Evolutionary conservation across 2,888 invertebrate species (phyloP), one percentile per base, ranked within the genome.

Genomic region (Luperina nickerlii): DNA sequence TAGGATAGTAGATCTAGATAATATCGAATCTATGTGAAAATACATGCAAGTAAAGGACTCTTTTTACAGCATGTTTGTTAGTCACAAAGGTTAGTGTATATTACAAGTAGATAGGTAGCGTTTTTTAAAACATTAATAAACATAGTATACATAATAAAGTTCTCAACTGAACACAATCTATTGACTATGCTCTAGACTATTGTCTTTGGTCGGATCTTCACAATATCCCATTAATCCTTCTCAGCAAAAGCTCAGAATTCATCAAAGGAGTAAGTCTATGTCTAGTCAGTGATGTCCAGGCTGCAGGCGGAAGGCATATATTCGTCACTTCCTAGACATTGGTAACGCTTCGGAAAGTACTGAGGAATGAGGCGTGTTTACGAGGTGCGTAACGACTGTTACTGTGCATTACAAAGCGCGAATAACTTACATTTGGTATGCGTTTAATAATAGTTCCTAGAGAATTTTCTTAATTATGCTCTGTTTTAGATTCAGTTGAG

Each of bases 291-390:
- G 85, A 68, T 68, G 67, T 68, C 51, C 67, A 65, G 66, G 11
- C 75, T 71, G 20, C 27, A 62, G 66, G 69, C 78, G 74, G 78
- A 84, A 70, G 69, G 66, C 78, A 42, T 68, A 72, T 27, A 84
- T 82, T 72, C 70, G 70, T 84, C 63, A 79, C 71, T 85, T 85
- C 79, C 76, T 79, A 76, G 75, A 85, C 68, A 83, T 85, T 79
- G 24, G 86, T 68, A 79, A 85, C 79, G 83, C 60, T 76, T 85
- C 68, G 57, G 68, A 65, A 82, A 75, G 45, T 79, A 82, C 82
- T 65, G 66, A 67, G 51, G 68, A 73, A 9, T 15, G 45, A 74
- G 69, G 68, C 57, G 48, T 57, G 79, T 85, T 85, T 85, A 85
- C 79, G 85, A 85, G 83, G 86, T 76, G 76, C 42, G 42, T 86